phyloP scores from a whole-genome alignment of 2,113 vertebrate genomes.

The Pimephales promelas region DNA sequence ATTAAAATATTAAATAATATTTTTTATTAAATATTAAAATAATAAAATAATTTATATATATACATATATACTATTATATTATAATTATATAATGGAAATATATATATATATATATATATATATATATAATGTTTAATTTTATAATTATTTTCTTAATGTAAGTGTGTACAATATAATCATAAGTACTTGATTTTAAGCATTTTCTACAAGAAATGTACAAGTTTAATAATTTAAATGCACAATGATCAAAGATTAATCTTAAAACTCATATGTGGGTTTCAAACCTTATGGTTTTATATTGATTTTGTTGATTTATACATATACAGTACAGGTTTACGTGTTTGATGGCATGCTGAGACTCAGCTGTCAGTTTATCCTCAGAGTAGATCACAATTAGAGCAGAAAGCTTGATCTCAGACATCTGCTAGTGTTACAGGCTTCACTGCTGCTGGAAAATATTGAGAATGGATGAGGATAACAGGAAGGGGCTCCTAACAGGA shows the following conservation, averaged over 20 bases:
- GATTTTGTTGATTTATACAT: neutral
- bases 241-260: too few species aligned
- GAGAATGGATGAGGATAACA: neutral
- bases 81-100: neutral
- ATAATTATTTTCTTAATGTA: too few species aligned
- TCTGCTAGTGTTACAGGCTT: neutral
- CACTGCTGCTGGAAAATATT: neutral
- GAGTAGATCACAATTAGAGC: conserved; percentile 18
- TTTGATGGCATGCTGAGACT: neutral
- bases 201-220: too few species aligned
- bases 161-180: too few species aligned
- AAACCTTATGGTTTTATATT: neutral
- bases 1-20: too few species aligned
- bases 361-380: neutral
- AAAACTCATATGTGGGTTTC: too few species aligned
- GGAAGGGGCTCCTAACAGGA: neutral
- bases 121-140: neutral
- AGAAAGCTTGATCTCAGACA: conserved; percentile 5
- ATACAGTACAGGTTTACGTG: neutral
- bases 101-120: neutral
- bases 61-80: too few species aligned
- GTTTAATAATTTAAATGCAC: too few species aligned
- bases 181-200: neutral
- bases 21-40: neutral
- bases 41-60: neutral